Conservation (phyloP, 2,888 invertebrate genomes). For the Eurytoma adleriae region DNA sequence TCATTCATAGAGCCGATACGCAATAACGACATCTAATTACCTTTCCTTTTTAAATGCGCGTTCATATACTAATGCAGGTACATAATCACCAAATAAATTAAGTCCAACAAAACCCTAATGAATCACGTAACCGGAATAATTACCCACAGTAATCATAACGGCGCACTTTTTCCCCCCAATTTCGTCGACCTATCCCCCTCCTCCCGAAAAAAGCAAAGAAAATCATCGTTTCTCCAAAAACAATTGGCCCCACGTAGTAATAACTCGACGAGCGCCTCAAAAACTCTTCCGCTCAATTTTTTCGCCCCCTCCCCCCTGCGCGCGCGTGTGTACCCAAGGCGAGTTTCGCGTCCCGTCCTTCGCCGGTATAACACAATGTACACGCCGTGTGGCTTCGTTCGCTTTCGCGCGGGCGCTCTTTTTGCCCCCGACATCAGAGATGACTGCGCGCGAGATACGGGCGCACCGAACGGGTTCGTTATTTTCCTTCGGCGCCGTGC, state of each 20-base stretch:
- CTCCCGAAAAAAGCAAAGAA: neutral
- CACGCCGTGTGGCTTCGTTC: neutral
- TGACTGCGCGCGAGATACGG: neutral
- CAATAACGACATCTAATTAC: too few species aligned
- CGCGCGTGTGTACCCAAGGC: neutral
- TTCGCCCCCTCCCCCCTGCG: neutral
- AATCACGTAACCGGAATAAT: constrained; percentile 23
- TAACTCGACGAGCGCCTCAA: neutral
- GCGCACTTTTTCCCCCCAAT: neutral
- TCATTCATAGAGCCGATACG: too few species aligned
- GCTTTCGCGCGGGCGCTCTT: constrained; percentile 14
- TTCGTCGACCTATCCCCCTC: neutral
- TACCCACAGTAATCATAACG: neutral
- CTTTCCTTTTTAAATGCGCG: too few species aligned
- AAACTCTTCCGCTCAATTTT: constrained; percentile 16
- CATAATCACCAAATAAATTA: constrained; percentile 30
- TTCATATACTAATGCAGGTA: too few species aligned
- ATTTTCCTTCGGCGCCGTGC: constrained; percentile 30
- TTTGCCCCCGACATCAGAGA: constrained; percentile 4
- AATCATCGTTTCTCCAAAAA: neutral
- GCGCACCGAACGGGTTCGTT: constrained; percentile 51
- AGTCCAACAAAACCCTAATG: constrained; percentile 28
- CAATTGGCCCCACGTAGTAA: neutral
- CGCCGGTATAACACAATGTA: neutral
- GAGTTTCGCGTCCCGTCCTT: neutral